These are phyloP conservation scores for Cyanoliseus patagonus DNA, from an alignment of 2,113 vertebrate species.

Conservation along the genomic window DNA sequence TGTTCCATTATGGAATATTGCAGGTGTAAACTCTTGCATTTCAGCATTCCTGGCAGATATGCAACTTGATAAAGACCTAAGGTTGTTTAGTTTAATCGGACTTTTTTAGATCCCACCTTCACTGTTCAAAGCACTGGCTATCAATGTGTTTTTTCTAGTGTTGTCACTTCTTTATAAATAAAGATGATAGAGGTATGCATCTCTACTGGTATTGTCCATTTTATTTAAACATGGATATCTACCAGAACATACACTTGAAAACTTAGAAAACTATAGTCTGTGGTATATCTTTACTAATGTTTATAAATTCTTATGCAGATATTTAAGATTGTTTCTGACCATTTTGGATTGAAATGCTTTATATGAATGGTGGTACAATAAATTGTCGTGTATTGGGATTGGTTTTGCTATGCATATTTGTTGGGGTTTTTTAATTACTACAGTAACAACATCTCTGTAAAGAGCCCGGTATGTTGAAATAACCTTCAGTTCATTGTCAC, in stretches of 20 bases:
- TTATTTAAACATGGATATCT: constrained; percentile 25
- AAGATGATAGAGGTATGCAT: constrained; percentile 58
- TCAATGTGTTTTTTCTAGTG: constrained; percentile 81
- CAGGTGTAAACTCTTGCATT: constrained; percentile 69
- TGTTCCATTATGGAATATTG: constrained; percentile 68
- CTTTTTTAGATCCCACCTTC: constrained; percentile 73
- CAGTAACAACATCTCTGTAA: neutral
- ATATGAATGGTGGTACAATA: neutral
- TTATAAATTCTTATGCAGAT: neutral
- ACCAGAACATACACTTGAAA: neutral
- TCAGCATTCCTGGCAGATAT: constrained; percentile 69
- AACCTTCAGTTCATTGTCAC: neutral
- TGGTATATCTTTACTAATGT: neutral
- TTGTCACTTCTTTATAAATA: constrained; percentile 81
- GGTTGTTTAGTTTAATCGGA: constrained; percentile 55
- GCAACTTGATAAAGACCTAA: constrained; percentile 61
- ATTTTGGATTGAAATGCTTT: constrained; percentile 20
- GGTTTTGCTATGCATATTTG: neutral
- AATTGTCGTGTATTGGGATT: neutral
- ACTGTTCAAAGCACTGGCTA: constrained; percentile 75
- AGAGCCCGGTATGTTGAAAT: neutral
- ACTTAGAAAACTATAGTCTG: neutral
- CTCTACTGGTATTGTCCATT: constrained; percentile 51
- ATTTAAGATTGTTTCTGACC: neutral
- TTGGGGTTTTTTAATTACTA: neutral